phyloP scores from a whole-genome alignment of 2,797 vertebrate genomes.

The Enteromius afrohamiltoni region DNA sequence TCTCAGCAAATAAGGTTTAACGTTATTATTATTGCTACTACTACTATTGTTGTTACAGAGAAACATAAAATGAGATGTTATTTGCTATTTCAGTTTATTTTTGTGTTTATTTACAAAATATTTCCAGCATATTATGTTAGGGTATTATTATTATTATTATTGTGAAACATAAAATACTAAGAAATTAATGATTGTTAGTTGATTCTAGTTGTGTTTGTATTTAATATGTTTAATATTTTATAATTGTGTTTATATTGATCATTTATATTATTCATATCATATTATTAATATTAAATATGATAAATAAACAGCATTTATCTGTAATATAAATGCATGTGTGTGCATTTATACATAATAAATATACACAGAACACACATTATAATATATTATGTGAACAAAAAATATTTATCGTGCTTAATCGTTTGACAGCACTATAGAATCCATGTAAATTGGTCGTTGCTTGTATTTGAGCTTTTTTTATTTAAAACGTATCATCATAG shows the following conservation, averaged over 20 bases:
- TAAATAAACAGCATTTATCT: neutral
- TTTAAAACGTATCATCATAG: neutral
- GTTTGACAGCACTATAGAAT: neutral
- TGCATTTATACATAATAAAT: no score
- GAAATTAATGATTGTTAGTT: neutral
- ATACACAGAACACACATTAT: no score
- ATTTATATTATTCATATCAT: no score
- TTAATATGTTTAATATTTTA: neutral
- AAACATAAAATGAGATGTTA: neutral
- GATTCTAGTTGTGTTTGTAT: neutral
- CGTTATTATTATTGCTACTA: neutral
- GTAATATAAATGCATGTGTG: no score
- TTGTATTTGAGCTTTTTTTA: neutral
- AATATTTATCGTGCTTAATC: no score
- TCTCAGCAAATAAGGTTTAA: neutral
- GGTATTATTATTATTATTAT: neutral
- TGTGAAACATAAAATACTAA: neutral
- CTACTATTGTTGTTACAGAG: neutral
- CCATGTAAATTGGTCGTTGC: neutral
- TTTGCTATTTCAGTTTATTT: neutral
- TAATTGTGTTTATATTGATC: no score
- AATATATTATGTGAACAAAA: no score
- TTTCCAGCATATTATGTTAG: neutral
- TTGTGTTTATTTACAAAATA: neutral
- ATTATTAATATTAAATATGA: neutral